Conservation (phyloP, 2,888 invertebrate species). For the Nephrotoma appendiculata region DNA sequence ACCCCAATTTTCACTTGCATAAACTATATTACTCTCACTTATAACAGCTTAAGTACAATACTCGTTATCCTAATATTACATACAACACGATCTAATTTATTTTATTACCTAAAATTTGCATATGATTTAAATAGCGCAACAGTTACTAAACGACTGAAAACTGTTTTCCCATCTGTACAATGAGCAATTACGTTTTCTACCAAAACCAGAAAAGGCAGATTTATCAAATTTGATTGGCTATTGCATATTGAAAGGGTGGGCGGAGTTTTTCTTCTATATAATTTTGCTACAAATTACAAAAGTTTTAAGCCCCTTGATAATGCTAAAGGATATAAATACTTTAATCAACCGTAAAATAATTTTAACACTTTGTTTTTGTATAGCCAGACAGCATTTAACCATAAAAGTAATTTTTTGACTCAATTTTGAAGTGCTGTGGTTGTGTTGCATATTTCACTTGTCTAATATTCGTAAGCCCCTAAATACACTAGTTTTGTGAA, state of each 20-base stretch:
- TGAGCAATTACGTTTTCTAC: not conserved
- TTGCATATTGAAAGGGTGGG: not conserved
- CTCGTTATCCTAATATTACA: not conserved
- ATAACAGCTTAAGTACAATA: not conserved
- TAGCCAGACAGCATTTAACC: too few species aligned
- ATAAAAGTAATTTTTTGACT: not conserved
- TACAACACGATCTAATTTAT: too few species aligned
- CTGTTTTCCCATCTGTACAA: not conserved
- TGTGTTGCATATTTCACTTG: not conserved
- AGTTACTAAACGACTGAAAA: not conserved
- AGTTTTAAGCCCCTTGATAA: not conserved
- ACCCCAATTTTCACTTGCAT: constrained; percentile 15
- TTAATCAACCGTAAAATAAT: not conserved
- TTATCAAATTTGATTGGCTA: not conserved
- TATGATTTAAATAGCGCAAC: not conserved
- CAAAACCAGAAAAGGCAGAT: not conserved
- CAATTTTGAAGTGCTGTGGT: not conserved
- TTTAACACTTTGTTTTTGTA: not conserved
- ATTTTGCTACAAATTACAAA: not conserved
- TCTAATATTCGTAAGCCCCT: not conserved
- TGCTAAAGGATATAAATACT: not conserved
- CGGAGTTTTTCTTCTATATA: not conserved
- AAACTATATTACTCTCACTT: constrained; percentile 13
- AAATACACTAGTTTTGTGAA: too few species aligned
- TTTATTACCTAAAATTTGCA: not conserved